Evolutionary conservation across 2,888 invertebrate genomes (phyloP), one percentile per base, ranked within the genome.

Genomic region (Hemistola chrysoprasaria): DNA sequence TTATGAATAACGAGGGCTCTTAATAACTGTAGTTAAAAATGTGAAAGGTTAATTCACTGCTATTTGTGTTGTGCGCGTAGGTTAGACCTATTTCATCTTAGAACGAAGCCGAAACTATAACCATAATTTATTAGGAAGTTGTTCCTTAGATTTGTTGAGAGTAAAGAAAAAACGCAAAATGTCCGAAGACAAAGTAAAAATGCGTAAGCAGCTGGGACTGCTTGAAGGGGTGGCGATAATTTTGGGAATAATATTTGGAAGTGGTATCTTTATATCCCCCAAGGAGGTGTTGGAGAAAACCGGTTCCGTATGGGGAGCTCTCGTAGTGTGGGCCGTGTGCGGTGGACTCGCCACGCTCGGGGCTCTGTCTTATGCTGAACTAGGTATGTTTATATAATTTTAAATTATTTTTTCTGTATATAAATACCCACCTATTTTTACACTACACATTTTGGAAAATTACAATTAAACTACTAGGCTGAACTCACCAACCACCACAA

Each of bases 361-460:
- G 5, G 98, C 99, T 0, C 83, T 98, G 25, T 98, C 98, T 61
- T 99, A 99, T 76, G 98, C 99, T 6, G 99, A 99, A 90, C 86
- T 99, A 47, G 99, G 95, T 65, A 80, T 78, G 71, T 59, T 6
- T 31, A 21, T 33, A 20, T 6, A 11, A 3, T 21, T 9, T 38
- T 11, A 22, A 1, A n/a, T n/a, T n/a, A n/a, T 25, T 16, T 27
- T 11, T 11, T 6, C 8, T 22, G 6, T 10, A 16, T 22, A 0
- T 33, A 8, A n/a, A 40, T 16, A 16, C 16, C 2, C 4, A 4
- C 16, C 16, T 16, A 16, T n/a, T n/a, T n/a, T n/a, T n/a, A n/a
- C n/a, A n/a, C n/a, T n/a, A n/a, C n/a, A n/a, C n/a, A n/a, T n/a
- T n/a, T n/a, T n/a, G n/a, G n/a, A n/a, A n/a, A n/a, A n/a, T n/a